These are phyloP conservation scores for Ammospiza maritima DNA, from an alignment of 2,797 vertebrate genomes.

Conservation along the genomic window DNA sequence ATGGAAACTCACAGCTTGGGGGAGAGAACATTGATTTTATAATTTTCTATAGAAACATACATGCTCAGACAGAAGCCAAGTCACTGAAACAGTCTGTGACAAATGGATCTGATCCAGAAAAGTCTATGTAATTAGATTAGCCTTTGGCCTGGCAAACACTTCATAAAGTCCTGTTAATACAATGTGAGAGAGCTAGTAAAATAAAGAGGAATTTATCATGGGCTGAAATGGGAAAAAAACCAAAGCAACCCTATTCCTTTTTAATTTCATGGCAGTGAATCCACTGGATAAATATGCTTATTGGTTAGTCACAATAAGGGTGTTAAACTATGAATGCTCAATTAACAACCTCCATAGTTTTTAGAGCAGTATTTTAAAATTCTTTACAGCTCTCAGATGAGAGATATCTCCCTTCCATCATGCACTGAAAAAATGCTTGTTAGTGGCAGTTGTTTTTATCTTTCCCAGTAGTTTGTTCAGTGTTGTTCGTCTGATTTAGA, in stretches of 20 bases:
- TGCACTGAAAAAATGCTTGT: background rate
- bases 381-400: background rate
- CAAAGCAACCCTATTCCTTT: background rate
- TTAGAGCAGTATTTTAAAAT: background rate
- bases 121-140: constrained; percentile 14
- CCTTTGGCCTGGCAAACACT: constrained; percentile 11
- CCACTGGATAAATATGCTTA: constrained; percentile 15
- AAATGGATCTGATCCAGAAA: constrained; percentile 40
- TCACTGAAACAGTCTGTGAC: constrained; percentile 1
- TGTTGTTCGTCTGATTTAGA: background rate
- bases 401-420: background rate
- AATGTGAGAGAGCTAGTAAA: constrained; percentile 32
- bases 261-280: constrained; percentile 12
- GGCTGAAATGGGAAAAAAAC: background rate
- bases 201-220: constrained; percentile 37
- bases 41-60: background rate
- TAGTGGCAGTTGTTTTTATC: constrained; percentile 26
- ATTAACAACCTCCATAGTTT: background rate
- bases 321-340: background rate
- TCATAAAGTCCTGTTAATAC: background rate
- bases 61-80: background rate
- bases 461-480: background rate
- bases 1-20: background rate
- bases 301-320: background rate
- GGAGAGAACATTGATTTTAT: constrained; percentile 34